These are phyloP conservation scores for Drosophila kohkoa DNA, from an alignment of 1,140 invertebrate species.

Conservation along the genomic window DNA sequence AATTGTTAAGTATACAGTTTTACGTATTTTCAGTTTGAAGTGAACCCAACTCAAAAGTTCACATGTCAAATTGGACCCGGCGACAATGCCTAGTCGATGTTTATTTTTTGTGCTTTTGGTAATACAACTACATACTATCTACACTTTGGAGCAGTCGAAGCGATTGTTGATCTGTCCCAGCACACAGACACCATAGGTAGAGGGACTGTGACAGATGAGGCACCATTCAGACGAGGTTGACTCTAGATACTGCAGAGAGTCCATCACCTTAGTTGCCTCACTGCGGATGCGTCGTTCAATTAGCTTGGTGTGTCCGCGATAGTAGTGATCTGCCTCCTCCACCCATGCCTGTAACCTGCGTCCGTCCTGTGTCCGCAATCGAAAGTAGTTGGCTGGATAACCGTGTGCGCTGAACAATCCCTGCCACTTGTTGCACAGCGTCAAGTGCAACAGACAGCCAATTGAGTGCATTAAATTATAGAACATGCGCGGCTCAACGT, in stretches of 20 bases:
- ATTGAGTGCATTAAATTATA: slow-evolving; percentile 11
- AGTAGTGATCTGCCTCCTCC: not conserved
- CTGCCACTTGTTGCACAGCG: slow-evolving; percentile 29
- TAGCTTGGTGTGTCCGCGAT: no score
- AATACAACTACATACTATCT: not conserved
- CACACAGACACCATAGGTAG: not conserved
- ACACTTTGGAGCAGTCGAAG: not conserved
- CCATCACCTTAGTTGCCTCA: slow-evolving; percentile 8
- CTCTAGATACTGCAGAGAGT: slow-evolving; percentile 23
- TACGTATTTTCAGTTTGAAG: slow-evolving; percentile 28
- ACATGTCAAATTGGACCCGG: slow-evolving; percentile 8
- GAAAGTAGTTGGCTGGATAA: slow-evolving; percentile 21
- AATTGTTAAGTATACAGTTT: slow-evolving; percentile 20
- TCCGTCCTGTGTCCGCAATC: slow-evolving; percentile 15
- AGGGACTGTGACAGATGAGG: slow-evolving; percentile 4
- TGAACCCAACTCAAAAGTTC: not conserved
- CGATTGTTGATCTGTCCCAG: not conserved
- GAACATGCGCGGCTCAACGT: not conserved
- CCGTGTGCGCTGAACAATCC: slow-evolving; percentile 10
- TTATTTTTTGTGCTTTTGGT: not conserved
- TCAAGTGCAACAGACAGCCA: slow-evolving; percentile 18
- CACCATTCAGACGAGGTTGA: slow-evolving; percentile 4
- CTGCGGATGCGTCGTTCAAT: not conserved
- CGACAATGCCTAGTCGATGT: slow-evolving; percentile 24
- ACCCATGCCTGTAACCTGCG: not conserved